A percentile compares a stretch with the other conserved stretches of the same genome.
Evolutionary conservation across 2,888 invertebrate genomes (phyloP).

Genomic region (Neelides folsomi): DNA sequence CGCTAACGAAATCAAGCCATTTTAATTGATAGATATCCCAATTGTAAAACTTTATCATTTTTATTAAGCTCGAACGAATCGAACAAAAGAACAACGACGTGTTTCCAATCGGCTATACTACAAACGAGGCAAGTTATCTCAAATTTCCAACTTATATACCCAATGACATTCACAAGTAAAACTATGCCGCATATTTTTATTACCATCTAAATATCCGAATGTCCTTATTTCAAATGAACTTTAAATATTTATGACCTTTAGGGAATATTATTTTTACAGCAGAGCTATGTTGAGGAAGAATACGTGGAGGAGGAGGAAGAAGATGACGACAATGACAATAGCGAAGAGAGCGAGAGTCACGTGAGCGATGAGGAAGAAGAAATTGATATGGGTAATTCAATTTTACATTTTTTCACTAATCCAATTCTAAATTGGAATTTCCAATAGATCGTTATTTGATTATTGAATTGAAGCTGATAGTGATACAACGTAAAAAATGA

Average conservation of each 20-base stretch:
- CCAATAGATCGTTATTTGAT: too few species aligned
- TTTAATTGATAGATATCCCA: not conserved
- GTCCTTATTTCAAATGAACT: too few species aligned
- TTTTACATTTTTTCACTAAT: too few species aligned
- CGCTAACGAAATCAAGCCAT: not conserved
- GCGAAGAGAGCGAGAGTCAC: slow-evolving; percentile 2
- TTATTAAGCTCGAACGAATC: slow-evolving; percentile 8
- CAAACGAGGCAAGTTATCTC: slow-evolving; percentile 6
- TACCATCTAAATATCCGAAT: too few species aligned
- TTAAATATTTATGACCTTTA: too few species aligned
- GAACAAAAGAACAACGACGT: slow-evolving; percentile 10
- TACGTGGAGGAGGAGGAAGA: slow-evolving; percentile 13
- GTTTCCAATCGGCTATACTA: slow-evolving; percentile 8
- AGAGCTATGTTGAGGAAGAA: slow-evolving; percentile 10
- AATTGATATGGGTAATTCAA: slow-evolving; percentile 9
- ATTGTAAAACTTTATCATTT: not conserved
- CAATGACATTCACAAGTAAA: too few species aligned
- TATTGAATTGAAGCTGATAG: too few species aligned
- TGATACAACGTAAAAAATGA: too few species aligned
- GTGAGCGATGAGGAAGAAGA: slow-evolving; percentile 12
- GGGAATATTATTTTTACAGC: too few species aligned
- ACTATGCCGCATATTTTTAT: too few species aligned
- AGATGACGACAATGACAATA: slow-evolving; percentile 13
- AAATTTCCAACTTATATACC: too few species aligned
- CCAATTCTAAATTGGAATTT: too few species aligned